A percentile compares a stretch with the other conserved stretches of the same genome.
phyloP scores from a whole-genome alignment of 2,888 invertebrate species.

The Caenorhabditis panamensis region DNA sequence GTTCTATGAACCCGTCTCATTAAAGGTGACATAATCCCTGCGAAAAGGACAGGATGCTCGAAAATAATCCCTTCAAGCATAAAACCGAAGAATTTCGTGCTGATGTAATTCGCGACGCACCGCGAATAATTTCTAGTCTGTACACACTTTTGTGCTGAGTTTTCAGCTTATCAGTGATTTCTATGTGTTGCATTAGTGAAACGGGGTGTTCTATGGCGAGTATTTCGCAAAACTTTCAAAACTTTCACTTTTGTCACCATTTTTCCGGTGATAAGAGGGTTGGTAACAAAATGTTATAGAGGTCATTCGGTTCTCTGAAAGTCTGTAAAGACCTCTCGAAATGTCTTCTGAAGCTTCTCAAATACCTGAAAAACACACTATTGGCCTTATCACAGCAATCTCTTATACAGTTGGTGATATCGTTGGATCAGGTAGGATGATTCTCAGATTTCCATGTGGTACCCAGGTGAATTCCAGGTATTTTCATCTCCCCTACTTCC shows the following conservation, averaged over 20 bases:
- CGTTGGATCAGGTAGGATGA: slow-evolving; percentile 85
- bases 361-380: slow-evolving; percentile 48
- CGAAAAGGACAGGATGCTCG: background rate
- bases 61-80: slow-evolving; percentile 15
- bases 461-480: slow-evolving; percentile 84
- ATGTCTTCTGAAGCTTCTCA: slow-evolving; percentile 20
- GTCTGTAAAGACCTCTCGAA: slow-evolving; percentile 1
- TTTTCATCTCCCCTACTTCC: slow-evolving; percentile 94
- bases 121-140: slow-evolving; percentile 37
- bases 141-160: background rate
- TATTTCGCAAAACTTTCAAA: slow-evolving; percentile 28
- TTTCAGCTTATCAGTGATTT: background rate
- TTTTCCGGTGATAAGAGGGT: background rate
- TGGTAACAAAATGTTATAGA: slow-evolving; percentile 14
- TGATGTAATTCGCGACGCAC: slow-evolving; percentile 44
- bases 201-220: slow-evolving; percentile 34
- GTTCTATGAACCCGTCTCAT: slow-evolving; percentile 1
- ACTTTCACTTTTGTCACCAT: slow-evolving; percentile 26
- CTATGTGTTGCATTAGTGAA: background rate
- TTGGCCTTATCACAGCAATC: slow-evolving; percentile 73
- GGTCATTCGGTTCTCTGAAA: slow-evolving; percentile 11
- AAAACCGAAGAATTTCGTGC: slow-evolving; percentile 15
- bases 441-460: slow-evolving; percentile 9
- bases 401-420: slow-evolving; percentile 79
- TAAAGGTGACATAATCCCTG: slow-evolving; percentile 4